Percentiles rank a stretch among this genome's conserved stretches.
Evolutionary conservation across 2,113 vertebrate genomes (phyloP).

Genomic region (Phodopus roborovskii): DNA sequence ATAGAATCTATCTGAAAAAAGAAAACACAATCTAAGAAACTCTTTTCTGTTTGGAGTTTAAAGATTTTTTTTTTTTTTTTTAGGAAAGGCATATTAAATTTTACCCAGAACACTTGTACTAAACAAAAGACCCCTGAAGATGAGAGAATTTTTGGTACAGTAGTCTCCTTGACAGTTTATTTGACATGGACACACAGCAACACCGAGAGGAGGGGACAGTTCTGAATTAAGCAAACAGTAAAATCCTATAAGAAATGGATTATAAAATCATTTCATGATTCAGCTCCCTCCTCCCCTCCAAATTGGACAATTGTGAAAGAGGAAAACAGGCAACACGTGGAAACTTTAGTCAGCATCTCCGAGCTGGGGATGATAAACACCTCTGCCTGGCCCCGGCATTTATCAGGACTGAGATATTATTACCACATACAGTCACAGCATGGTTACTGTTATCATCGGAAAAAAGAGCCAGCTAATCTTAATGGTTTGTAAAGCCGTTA

Average conservation of each 20-base stretch:
- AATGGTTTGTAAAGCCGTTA: slow-evolving; percentile 99
- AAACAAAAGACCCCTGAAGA: slow-evolving; percentile 47
- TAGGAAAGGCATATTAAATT: slow-evolving; percentile 21
- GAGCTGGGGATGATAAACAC: slow-evolving; percentile 91
- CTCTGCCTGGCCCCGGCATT: slow-evolving; percentile 89
- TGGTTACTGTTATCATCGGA: slow-evolving; percentile 90
- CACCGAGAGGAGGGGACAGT: background rate
- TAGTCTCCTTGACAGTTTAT: background rate
- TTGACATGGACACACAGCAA: background rate
- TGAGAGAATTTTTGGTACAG: background rate
- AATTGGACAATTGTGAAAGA: slow-evolving; percentile 84
- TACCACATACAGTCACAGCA: slow-evolving; percentile 90
- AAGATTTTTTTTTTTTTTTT: background rate
- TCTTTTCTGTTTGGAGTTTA: background rate
- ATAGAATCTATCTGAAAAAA: background rate
- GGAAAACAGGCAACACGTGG: slow-evolving; percentile 90
- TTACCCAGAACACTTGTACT: slow-evolving; percentile 29
- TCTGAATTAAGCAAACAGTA: slow-evolving; percentile 34
- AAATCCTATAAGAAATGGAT: slow-evolving; percentile 52
- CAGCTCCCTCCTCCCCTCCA: slow-evolving; percentile 63
- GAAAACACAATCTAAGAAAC: slow-evolving; percentile 8
- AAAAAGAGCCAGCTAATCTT: slow-evolving; percentile 92
- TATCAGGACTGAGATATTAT: slow-evolving; percentile 93
- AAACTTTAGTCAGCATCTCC: slow-evolving; percentile 93
- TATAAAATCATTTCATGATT: slow-evolving; percentile 74